Base-by-base conservation (phyloP, 92 coral and sea anemone species). In the Bergia sp. region DNA sequence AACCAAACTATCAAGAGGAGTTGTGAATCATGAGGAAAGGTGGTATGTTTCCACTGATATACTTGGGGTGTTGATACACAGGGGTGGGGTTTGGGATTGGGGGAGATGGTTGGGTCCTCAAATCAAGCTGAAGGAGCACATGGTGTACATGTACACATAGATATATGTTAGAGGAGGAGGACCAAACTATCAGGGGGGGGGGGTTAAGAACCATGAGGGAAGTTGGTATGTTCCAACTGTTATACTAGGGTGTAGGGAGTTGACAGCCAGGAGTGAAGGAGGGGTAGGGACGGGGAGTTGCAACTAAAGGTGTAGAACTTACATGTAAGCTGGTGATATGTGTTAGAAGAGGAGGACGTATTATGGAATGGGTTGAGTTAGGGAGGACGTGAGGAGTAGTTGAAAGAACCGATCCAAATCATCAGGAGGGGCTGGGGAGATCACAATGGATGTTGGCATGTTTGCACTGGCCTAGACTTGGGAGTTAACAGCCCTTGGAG, bases 321-420 rank as follows among this genome's bases (percentile, higher is more conserved):
- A n/a, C n/a, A 69, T 97, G 94, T 89, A 96, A 96, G 85, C 97
- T 96, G 18, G 86, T 91, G 23, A 92, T 96, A 44, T 96, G 86
- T 92, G 97, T 96, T 21, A 94, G 98, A 45, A 88, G 98, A 82
- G 98, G 98, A 85, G 98, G 97, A 12, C 97, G 96, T 20, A 96
- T 36, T 71, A 67, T 67, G 74, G 74, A 36, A 8, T 69, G 74
- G 36, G 12, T 7, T 21, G 36, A n/a, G n/a, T n/a, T n/a, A n/a
- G 74, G 36, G 38, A 36, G 4, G 74, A 5, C 37, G 74, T n/a
- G 71, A 76, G 79, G 87, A 76, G 81, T 8, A 72, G 91, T 88
- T 3, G 75, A 87, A 21, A 80, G 91, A 42, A 76, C 80, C 38
- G 91, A 81, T 7, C 86, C 81, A 41, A 72, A 81, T 53, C 45